Evolutionary conservation across 2,888 invertebrate species (phyloP).

Genomic region (Tyria jacobaeae): DNA sequence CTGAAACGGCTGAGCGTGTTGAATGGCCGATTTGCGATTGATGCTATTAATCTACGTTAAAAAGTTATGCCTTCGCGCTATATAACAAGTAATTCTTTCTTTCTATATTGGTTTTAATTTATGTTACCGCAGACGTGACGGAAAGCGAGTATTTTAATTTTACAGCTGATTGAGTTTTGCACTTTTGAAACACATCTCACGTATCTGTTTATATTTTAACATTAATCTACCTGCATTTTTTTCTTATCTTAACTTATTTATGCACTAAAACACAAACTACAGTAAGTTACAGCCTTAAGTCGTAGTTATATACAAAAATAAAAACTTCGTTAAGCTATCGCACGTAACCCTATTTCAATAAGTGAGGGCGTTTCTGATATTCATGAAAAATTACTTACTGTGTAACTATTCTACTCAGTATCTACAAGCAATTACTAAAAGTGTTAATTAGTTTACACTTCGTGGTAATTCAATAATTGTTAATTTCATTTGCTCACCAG

Average conservation of each 20-base stretch:
- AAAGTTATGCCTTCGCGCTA: conserved; percentile 33
- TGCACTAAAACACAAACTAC: too few relatives aligned
- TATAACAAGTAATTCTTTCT: conserved; percentile 32
- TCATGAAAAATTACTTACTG: background rate
- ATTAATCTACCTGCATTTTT: too few relatives aligned
- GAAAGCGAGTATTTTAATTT: background rate
- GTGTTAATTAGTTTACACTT: conserved; percentile 56
- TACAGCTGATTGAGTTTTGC: background rate
- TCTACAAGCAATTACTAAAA: conserved; percentile 34
- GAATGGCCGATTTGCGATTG: conserved; percentile 63
- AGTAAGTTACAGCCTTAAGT: too few relatives aligned
- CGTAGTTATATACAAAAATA: too few relatives aligned
- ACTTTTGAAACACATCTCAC: too few relatives aligned
- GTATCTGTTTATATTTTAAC: too few relatives aligned
- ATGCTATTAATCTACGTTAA: conserved; percentile 54
- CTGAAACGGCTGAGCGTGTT: conserved; percentile 59
- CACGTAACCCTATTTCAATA: too few relatives aligned
- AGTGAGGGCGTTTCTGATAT: too few relatives aligned
- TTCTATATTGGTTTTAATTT: conserved; percentile 22
- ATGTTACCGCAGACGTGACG: background rate
- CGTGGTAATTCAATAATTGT: conserved; percentile 56
- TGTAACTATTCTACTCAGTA: conserved; percentile 17
- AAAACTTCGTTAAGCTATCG: too few relatives aligned
- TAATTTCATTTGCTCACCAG: conserved; percentile 49
- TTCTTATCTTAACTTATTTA: too few relatives aligned